phyloP scores from a whole-genome alignment of 2,797 vertebrate species.

The Hafferia zeledoni region DNA sequence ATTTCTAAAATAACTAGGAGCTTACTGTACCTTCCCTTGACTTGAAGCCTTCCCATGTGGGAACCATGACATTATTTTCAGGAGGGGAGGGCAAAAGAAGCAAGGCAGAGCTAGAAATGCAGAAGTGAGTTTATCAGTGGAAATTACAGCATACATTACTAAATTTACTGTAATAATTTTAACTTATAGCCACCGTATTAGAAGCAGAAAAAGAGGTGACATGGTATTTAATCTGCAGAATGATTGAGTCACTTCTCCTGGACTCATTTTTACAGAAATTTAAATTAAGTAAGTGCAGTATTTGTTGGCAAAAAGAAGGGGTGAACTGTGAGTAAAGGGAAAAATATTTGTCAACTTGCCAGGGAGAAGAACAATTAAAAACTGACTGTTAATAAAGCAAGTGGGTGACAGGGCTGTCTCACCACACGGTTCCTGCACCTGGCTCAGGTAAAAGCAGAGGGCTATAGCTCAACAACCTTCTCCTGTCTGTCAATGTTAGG shows the following conservation, averaged over 20 bases:
- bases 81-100: neutral
- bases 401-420: neutral
- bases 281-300: neutral
- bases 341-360: neutral
- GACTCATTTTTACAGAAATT: neutral
- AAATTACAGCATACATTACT: neutral
- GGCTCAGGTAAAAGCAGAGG: slow-evolving; percentile 54
- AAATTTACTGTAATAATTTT: neutral
- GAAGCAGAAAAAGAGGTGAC: neutral
- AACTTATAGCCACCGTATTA: neutral
- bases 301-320: neutral
- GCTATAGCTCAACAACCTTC: neutral
- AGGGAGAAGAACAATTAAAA: neutral
- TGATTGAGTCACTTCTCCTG: neutral
- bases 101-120: neutral
- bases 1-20: neutral
- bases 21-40: neutral
- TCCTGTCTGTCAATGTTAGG: slow-evolving; percentile 56
- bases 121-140: neutral
- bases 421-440: fast-evolving
- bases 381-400: neutral
- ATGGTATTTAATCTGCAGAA: neutral
- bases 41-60: neutral
- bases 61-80: neutral
- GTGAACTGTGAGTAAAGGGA: neutral